These are phyloP conservation scores for Leptestheria dahalacensis DNA, from an alignment of 1,140 invertebrate genomes.

Conservation along the genomic window DNA sequence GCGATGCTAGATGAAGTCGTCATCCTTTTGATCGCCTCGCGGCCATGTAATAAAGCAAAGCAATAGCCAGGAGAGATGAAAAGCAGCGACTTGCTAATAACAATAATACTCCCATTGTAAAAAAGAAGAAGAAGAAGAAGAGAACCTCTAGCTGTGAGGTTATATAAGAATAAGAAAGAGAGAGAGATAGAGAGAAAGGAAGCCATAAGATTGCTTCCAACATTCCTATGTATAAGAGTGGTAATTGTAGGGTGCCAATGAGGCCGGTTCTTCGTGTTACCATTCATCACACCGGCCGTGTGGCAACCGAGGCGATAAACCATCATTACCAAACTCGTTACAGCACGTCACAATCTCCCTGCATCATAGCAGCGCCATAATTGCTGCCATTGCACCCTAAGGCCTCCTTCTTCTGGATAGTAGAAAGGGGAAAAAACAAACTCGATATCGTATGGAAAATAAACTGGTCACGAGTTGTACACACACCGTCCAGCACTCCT, in stretches of 20 bases:
- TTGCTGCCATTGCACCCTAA: not conserved
- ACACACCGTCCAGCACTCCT: no score
- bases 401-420: not conserved
- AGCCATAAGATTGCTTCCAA: not conserved
- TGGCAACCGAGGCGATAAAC: not conserved
- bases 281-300: not conserved
- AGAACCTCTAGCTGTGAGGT: not conserved
- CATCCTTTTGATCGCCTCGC: not conserved
- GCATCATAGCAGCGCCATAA: not conserved
- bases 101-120: no score
- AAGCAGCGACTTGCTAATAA: not conserved
- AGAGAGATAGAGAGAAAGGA: not conserved
- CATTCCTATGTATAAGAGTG: not conserved
- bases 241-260: not conserved
- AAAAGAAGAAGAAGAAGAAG: no score
- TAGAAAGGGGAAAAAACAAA: not conserved
- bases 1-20: not conserved
- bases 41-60: not conserved
- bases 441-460: not conserved
- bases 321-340: not conserved
- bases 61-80: not conserved
- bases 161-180: no score
- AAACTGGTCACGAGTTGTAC: not conserved
- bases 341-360: not conserved
- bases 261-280: not conserved